Percentiles rank a stretch among this genome's conserved stretches.
Evolutionary conservation across 2,113 vertebrate species (phyloP).

Genomic region (Chloebia gouldiae): DNA sequence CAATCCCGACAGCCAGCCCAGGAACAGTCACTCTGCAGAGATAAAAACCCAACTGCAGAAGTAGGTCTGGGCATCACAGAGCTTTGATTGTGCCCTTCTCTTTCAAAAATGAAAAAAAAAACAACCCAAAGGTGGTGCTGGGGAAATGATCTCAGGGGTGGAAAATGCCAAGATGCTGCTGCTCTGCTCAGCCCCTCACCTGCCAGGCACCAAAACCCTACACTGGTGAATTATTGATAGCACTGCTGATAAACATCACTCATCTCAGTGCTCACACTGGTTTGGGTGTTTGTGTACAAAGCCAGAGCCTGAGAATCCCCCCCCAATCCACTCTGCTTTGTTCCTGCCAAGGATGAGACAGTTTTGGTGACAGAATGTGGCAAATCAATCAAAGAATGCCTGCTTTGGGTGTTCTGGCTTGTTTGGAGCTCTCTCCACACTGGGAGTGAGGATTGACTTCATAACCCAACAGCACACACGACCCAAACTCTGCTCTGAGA

Average conservation of each 20-base stretch:
- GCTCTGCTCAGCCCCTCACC: background rate
- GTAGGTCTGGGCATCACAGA: background rate
- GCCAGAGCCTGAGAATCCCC: background rate
- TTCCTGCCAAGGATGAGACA: background rate
- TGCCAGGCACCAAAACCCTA: background rate
- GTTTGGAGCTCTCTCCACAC: background rate
- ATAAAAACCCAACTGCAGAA: background rate
- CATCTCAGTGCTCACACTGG: rapidly evolving
- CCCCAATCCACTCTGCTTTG: background rate
- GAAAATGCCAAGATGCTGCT: background rate
- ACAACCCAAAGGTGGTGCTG: background rate
- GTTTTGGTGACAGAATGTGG: background rate
- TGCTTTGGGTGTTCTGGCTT: background rate
- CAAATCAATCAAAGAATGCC: rapidly evolving
- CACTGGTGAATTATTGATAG: rapidly evolving
- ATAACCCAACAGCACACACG: rapidly evolving
- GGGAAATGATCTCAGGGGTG: background rate
- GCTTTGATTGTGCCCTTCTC: background rate
- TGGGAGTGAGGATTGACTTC: background rate
- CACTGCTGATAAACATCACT: background rate
- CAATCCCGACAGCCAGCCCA: background rate
- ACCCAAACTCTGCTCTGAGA: background rate
- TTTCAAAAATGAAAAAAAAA: background rate
- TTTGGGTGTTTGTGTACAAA: rapidly evolving
- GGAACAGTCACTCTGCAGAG: background rate